Conservation (phyloP, 1,140 invertebrate genomes). For the Penaeus vannamei region DNA sequence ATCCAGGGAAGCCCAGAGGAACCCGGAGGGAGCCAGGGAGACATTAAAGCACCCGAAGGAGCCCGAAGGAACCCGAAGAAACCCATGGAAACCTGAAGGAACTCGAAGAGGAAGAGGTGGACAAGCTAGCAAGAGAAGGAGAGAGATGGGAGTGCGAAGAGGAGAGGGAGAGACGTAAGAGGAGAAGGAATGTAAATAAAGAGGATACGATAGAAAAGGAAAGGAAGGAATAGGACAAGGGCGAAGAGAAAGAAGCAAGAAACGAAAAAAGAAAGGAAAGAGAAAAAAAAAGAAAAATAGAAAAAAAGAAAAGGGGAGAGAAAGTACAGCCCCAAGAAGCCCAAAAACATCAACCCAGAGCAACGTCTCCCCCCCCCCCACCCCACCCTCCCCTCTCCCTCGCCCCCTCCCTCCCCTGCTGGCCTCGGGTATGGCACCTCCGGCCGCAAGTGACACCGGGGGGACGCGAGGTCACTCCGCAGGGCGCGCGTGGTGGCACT, state of each 20-base stretch:
- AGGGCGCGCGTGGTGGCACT: too few relatives aligned
- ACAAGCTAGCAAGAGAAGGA: too few relatives aligned
- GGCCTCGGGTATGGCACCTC: background rate
- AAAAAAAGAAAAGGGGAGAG: constrained; percentile 34
- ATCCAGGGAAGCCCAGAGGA: too few relatives aligned
- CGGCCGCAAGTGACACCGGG: too few relatives aligned
- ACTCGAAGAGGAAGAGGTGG: too few relatives aligned
- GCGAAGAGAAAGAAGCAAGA: background rate
- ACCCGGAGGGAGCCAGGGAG: too few relatives aligned
- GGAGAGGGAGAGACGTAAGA: background rate
- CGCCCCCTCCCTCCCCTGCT: background rate
- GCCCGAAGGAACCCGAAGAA: too few relatives aligned
- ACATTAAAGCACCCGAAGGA: too few relatives aligned
- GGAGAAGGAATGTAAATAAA: background rate
- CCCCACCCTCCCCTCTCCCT: background rate
- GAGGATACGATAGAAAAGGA: background rate
- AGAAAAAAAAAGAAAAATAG: background rate
- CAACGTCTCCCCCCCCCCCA: background rate
- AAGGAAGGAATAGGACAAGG: background rate
- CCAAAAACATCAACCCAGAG: background rate
- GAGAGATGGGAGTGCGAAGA: background rate
- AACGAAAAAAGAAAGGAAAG: background rate
- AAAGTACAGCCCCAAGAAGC: background rate
- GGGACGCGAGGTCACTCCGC: too few relatives aligned
- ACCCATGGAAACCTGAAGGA: too few relatives aligned